phyloP scores from a whole-genome alignment of 2,888 invertebrate species.

The Amphimallon solstitiale region DNA sequence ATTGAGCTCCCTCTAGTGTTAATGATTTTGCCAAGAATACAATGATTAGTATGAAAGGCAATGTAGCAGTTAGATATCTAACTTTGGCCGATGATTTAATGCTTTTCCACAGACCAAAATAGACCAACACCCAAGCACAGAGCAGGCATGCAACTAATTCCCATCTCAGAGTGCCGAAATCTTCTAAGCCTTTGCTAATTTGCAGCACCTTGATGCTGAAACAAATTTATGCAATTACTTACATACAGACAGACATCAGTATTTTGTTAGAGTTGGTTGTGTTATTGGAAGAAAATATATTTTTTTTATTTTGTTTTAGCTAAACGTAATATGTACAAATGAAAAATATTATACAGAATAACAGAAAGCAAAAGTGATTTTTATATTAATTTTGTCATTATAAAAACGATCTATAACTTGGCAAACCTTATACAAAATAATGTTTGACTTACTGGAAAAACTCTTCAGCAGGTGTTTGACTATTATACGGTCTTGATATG shows the following conservation, averaged over 20 bases:
- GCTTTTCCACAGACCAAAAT: slow-evolving; percentile 96
- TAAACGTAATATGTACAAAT: no score
- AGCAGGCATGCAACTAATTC: slow-evolving; percentile 89
- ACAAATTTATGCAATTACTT: slow-evolving; percentile 50
- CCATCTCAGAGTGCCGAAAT: slow-evolving; percentile 84
- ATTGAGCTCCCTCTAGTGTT: slow-evolving; percentile 87
- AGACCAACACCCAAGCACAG: slow-evolving; percentile 93
- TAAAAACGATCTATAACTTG: no score
- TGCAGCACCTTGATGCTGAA: slow-evolving; percentile 86
- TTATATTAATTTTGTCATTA: no score
- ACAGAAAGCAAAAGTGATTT: no score
- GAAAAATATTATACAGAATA: no score
- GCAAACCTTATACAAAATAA: no score
- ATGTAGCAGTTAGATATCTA: slow-evolving; percentile 92
- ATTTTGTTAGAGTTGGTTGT: no score
- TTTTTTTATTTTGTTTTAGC: no score
- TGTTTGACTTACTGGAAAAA: slow-evolving; percentile 84
- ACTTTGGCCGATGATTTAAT: slow-evolving; percentile 93
- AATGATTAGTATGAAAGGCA: slow-evolving; percentile 89
- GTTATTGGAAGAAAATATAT: no score
- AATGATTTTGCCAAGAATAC: slow-evolving; percentile 89
- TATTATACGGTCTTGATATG: slow-evolving; percentile 74
- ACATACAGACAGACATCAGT: no score
- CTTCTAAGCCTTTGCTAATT: slow-evolving; percentile 85
- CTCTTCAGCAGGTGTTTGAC: slow-evolving; percentile 89